Evolutionary conservation across 1,140 invertebrate species (phyloP).

Genomic region (Plectrocnemia conspersa): DNA sequence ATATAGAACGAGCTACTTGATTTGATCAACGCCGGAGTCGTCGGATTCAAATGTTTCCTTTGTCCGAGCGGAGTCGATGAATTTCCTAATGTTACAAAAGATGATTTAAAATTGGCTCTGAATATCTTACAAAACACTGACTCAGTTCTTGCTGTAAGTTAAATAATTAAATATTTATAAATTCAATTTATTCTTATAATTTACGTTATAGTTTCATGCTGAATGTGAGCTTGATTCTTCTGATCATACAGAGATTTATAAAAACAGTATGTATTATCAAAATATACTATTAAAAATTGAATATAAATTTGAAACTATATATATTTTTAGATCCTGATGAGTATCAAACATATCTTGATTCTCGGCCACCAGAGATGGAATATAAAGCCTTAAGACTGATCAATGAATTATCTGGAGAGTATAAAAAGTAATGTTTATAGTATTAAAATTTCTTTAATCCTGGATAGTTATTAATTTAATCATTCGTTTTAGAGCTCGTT

Average conservation of each 20-base stretch:
- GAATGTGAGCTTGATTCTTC: conserved; percentile 57
- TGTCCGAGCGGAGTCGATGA: conserved; percentile 63
- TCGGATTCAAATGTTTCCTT: conserved; percentile 71
- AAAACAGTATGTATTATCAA: conserved; percentile 1
- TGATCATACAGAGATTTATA: no score
- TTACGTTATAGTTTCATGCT: conserved; percentile 60
- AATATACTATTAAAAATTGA: no score
- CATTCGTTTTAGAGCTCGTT: conserved; percentile 52
- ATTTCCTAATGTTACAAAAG: conserved; percentile 56
- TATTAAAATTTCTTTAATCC: conserved; percentile 2
- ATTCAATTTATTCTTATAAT: conserved; percentile 9
- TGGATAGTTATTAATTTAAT: no score
- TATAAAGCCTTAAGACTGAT: conserved; percentile 58
- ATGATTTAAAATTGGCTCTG: conserved; percentile 55
- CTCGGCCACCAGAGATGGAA: conserved; percentile 64
- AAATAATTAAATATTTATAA: conserved; percentile 1
- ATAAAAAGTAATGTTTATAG: conserved; percentile 54
- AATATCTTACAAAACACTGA: conserved; percentile 52
- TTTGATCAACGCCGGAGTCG: conserved; percentile 60
- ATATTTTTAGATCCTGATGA: conserved; percentile 49
- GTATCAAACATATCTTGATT: conserved; percentile 61
- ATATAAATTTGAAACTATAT: conserved; percentile 3
- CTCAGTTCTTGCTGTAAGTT: conserved; percentile 55
- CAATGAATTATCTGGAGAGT: conserved; percentile 52
- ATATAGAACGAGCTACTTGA: conserved; percentile 55